Conservation (phyloP, 1,140 invertebrate genomes). For the Musca domestica region DNA sequence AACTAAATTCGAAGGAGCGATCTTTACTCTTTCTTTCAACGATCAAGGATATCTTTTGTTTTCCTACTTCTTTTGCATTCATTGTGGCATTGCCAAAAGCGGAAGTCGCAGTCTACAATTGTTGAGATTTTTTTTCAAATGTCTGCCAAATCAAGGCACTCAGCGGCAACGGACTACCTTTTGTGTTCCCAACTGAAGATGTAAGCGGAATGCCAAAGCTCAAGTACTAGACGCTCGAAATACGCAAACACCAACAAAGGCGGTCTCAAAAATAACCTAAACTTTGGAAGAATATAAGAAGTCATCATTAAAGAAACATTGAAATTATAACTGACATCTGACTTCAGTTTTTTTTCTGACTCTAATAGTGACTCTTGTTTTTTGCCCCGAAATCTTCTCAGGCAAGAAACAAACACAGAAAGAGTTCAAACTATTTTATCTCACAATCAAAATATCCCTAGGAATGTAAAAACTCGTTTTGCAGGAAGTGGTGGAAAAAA, state of each 20-base stretch:
- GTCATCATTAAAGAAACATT: too few species aligned
- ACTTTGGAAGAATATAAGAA: too few species aligned
- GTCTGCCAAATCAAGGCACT: not conserved
- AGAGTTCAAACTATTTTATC: not conserved
- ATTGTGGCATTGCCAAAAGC: not conserved
- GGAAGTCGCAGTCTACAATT: conserved; percentile 15
- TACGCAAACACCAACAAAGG: not conserved
- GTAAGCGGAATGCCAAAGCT: not conserved
- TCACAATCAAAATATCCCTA: not conserved
- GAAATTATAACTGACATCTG: conserved; percentile 14
- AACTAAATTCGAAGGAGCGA: not conserved
- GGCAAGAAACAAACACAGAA: not conserved
- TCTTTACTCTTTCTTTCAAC: not conserved
- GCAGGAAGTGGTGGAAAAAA: too few species aligned
- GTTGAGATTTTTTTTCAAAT: not conserved
- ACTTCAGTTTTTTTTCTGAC: not conserved
- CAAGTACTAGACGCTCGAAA: not conserved
- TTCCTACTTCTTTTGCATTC: not conserved
- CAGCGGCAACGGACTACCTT: not conserved
- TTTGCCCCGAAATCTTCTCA: too few species aligned
- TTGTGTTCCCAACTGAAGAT: not conserved
- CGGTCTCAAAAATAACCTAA: too few species aligned
- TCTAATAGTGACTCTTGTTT: too few species aligned
- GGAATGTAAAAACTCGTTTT: too few species aligned
- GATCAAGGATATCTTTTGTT: conserved; percentile 20